Evolutionary conservation across 2,113 vertebrate species (phyloP).

Genomic region (Lampris megalopsis): DNA sequence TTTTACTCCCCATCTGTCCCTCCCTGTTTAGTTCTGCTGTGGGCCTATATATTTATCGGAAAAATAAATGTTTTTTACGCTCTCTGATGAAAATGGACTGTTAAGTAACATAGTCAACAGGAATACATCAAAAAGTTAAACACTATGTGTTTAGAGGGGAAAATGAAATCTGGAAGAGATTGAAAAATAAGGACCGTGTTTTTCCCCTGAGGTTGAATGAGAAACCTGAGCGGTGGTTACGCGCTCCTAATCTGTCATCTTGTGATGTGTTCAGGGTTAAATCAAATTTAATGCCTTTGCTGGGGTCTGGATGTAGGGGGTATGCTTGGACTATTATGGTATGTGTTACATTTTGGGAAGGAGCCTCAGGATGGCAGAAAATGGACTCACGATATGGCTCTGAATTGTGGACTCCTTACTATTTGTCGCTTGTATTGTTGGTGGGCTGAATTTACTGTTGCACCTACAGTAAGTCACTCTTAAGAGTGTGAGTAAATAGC

Average conservation of each 20-base stretch:
- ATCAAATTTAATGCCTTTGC: conserved; percentile 68
- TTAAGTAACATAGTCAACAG: not conserved
- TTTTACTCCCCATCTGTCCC: conserved; percentile 2
- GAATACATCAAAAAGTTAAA: too few species aligned
- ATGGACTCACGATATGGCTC: not conserved
- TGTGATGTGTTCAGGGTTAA: conserved; percentile 64
- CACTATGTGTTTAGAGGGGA: conserved; percentile 7
- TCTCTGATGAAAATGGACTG: not conserved
- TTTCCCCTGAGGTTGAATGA: conserved; percentile 40
- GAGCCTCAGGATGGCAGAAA: not conserved
- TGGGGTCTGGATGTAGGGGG: conserved; percentile 45
- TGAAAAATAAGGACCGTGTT: conserved; percentile 47
- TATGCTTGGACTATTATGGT: conserved; percentile 8
- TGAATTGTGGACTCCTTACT: not conserved
- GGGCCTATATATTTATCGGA: not conserved
- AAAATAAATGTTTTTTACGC: not conserved
- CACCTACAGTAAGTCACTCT: not conserved
- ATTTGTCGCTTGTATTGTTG: not conserved
- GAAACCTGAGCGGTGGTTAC: conserved; percentile 54
- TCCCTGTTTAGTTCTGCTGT: conserved; percentile 19
- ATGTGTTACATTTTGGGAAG: conserved; percentile 30
- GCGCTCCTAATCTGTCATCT: conserved; percentile 59
- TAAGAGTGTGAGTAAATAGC: too few species aligned
- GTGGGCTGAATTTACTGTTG: not conserved
- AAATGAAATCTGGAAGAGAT: conserved; percentile 41